Evolutionary conservation across 2,797 vertebrate genomes (phyloP).

Genomic region (Sciurus carolinensis): DNA sequence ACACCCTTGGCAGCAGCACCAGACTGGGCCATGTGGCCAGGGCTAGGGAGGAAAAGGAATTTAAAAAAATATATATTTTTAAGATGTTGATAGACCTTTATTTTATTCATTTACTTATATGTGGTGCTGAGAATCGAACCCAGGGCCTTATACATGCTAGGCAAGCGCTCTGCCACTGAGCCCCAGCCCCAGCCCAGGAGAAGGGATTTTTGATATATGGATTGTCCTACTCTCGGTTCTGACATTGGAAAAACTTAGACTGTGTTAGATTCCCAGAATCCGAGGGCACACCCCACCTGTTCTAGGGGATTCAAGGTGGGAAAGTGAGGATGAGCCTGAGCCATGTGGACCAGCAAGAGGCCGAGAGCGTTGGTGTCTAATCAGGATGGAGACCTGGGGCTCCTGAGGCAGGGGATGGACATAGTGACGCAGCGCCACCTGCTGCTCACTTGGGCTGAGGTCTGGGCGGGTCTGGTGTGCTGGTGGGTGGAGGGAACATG

Average conservation of each 20-base stretch:
- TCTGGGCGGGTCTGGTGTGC: background rate
- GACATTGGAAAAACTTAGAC: background rate
- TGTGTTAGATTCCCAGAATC: background rate
- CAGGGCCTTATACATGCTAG: too few relatives aligned
- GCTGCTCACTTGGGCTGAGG: background rate
- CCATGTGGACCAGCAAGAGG: background rate
- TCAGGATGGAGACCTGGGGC: background rate
- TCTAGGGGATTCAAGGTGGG: background rate
- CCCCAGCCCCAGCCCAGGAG: too few relatives aligned
- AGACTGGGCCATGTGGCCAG: background rate
- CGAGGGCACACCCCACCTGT: too few relatives aligned
- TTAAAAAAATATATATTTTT: too few relatives aligned
- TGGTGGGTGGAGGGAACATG: fast-evolving
- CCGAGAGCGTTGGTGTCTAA: background rate
- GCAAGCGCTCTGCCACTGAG: too few relatives aligned
- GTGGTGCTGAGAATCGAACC: too few relatives aligned
- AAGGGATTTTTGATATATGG: background rate
- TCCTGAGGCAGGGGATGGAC: background rate
- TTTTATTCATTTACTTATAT: too few relatives aligned
- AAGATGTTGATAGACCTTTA: too few relatives aligned
- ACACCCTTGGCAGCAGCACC: background rate
- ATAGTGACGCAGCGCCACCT: background rate
- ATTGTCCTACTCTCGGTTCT: background rate
- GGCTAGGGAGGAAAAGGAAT: background rate
- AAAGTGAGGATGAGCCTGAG: background rate